Evolutionary conservation across 2,797 vertebrate genomes (phyloP).

Genomic region (Hafferia zeledoni): DNA sequence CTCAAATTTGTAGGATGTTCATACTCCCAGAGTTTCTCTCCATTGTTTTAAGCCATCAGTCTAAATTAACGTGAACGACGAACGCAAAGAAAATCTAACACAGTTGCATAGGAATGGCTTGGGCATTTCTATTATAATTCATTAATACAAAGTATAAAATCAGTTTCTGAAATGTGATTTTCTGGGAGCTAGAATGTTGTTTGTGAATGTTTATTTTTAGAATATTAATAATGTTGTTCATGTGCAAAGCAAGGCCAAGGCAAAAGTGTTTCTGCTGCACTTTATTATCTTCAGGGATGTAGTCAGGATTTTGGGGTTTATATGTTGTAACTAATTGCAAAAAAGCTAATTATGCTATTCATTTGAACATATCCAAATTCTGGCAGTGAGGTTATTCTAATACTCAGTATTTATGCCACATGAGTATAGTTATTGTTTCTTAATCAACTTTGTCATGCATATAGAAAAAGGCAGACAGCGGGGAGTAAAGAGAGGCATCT

Average conservation of each 20-base stretch:
- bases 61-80: background rate
- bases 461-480: background rate
- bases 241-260: background rate
- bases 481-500: background rate
- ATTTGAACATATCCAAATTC: background rate
- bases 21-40: background rate
- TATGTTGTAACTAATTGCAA: background rate
- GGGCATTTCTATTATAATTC: background rate
- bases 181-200: background rate
- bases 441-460: background rate
- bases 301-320: background rate
- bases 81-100: background rate
- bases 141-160: background rate
- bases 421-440: background rate
- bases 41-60: background rate
- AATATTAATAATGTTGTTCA: background rate
- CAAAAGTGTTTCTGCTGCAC: background rate
- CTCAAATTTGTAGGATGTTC: background rate
- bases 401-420: background rate
- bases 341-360: background rate
- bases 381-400: background rate
- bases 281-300: background rate
- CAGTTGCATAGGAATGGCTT: background rate
- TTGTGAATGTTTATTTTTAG: background rate
- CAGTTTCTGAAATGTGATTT: background rate